Conservation (phyloP, 2,888 invertebrate genomes). For the Plutella xylostella region DNA sequence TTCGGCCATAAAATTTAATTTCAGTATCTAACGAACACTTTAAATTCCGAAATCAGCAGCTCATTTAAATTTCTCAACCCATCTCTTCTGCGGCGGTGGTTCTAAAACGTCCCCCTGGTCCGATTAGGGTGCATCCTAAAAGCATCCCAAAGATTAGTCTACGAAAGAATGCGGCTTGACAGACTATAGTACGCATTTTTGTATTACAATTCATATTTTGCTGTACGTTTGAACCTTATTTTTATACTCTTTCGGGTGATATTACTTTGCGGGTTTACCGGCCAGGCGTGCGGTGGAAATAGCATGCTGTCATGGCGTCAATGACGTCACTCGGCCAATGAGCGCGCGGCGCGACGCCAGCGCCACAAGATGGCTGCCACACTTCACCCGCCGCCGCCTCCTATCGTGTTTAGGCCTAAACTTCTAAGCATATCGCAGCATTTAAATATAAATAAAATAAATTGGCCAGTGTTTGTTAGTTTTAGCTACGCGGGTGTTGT, state of each 20-base stretch:
- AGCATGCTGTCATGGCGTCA: slow-evolving; percentile 61
- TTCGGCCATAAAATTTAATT: slow-evolving; percentile 4
- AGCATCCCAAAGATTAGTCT: slow-evolving; percentile 61
- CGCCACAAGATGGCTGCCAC: slow-evolving; percentile 68
- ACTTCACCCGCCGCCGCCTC: slow-evolving; percentile 54
- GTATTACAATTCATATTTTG: neutral
- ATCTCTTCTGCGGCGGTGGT: slow-evolving; percentile 48
- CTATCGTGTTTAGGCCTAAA: slow-evolving; percentile 63
- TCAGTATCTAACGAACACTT: slow-evolving; percentile 12
- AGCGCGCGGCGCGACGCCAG: slow-evolving; percentile 55
- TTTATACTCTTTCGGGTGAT: neutral
- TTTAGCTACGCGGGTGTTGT: too few relatives aligned
- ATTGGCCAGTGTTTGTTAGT: neutral
- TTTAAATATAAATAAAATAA: neutral
- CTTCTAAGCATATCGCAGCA: slow-evolving; percentile 6
- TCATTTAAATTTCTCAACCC: slow-evolving; percentile 57
- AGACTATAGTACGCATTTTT: slow-evolving; percentile 15
- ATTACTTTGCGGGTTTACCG: neutral
- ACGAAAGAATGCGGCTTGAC: slow-evolving; percentile 60
- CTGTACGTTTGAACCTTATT: neutral
- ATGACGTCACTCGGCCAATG: slow-evolving; percentile 67
- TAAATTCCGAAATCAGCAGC: slow-evolving; percentile 41
- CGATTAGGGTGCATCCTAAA: slow-evolving; percentile 67
- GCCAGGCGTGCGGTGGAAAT: slow-evolving; percentile 45
- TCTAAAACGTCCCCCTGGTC: slow-evolving; percentile 52